A percentile compares a stretch with the other conserved stretches of the same genome.
These are phyloP conservation scores for Emmelina monodactyla DNA, from an alignment of 2,888 invertebrate species.

Conservation along the genomic window DNA sequence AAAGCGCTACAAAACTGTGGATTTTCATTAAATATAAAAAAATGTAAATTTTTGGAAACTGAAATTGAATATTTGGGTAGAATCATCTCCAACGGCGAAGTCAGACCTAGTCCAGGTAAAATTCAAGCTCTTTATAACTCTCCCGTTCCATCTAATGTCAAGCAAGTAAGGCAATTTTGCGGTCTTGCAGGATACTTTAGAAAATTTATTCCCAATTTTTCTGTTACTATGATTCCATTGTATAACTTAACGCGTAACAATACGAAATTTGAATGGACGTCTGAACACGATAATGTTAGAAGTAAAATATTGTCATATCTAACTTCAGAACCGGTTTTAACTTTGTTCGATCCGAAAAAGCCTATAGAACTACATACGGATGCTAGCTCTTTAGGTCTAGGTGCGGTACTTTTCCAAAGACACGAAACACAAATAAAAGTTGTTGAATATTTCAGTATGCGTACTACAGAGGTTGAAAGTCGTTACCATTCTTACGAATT, in stretches of 20 bases:
- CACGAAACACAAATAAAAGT: not conserved
- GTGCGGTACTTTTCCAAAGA: constrained; percentile 11
- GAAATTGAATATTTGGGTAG: constrained; percentile 13
- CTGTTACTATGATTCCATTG: not conserved
- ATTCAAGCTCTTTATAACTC: constrained; percentile 10
- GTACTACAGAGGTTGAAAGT: constrained; percentile 1
- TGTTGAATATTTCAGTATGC: constrained; percentile 3
- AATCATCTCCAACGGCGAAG: constrained; percentile 5
- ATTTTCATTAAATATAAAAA: constrained; percentile 13
- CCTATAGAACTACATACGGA: constrained; percentile 14
- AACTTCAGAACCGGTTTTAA: constrained; percentile 8
- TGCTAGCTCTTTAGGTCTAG: constrained; percentile 14
- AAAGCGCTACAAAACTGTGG: not conserved
- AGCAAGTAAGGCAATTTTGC: constrained; percentile 12
- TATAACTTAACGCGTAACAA: not conserved
- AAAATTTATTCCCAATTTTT: no score
- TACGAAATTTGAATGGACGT: not conserved
- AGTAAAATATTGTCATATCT: not conserved
- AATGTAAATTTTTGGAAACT: constrained; percentile 15
- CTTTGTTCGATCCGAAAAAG: constrained; percentile 11
- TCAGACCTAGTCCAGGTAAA: constrained; percentile 12
- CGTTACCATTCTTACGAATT: constrained; percentile 15
- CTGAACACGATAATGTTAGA: not conserved
- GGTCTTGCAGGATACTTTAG: no score
- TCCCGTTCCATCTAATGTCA: constrained; percentile 12